Evolutionary conservation across 2,797 vertebrate species (phyloP), one percentile per base, ranked within the genome.

Genomic region (Neosalanx taihuensis): DNA sequence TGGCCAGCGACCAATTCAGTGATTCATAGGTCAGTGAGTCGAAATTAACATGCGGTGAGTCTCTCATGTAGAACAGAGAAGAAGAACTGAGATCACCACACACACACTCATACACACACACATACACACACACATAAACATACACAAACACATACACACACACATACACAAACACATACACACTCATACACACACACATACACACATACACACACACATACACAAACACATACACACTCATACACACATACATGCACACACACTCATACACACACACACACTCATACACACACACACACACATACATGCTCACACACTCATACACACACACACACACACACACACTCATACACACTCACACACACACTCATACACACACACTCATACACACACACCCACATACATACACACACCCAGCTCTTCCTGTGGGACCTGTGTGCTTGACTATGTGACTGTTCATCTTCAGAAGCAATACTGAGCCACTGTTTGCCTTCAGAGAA

Each of bases 11-110:
- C 59, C 61, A 70, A 41, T 33, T 33, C 23, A n/a, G 46, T 69
- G 67, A 57, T 33, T 74, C 67, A 57, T 63, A 69, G 61, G 72
- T 61, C 72, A 73, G 41, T 35, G 72, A 61, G 37, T 66, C 49
- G 64, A 67, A 31, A 67, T 67, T 53, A 67, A 51, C 64, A 72
- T 49, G 23, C 56, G 60, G 17, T 46, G 31, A 51, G 56, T 30
- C 12, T 67, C 65, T 56, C 18, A 67, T 67, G 46, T 56, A 31
- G 65, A 46, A 51, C 64, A 66, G 64, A 41, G 30, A 17, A 53
- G 9, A 23, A 23, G 6, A 18, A 65, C 35, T 49, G 29, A 49
- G 41, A 41, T 53, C 65, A 67, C 65, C 65, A 30, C 65, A 53
- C 65, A 67, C 17, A 53, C 13, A 49, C 17, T 60, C 23, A 29